Evolutionary conservation across 2,888 invertebrate genomes (phyloP).

Genomic region (Arctia plantaginis): DNA sequence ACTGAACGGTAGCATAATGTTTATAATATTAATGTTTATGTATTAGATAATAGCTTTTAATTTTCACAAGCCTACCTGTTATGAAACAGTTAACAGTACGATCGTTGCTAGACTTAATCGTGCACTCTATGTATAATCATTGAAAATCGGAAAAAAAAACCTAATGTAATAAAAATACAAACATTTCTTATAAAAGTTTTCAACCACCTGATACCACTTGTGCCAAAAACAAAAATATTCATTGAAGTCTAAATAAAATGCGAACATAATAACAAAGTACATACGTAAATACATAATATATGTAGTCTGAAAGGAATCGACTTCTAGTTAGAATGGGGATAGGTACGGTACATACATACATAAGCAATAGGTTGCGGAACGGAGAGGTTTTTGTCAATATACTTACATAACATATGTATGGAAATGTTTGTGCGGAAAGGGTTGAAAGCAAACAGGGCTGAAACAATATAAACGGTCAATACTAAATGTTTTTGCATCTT

Average conservation of each 20-base stretch:
- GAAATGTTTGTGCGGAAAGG: constrained; percentile 41
- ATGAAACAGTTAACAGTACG: neutral
- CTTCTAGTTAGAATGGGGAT: constrained; percentile 34
- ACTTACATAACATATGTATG: constrained; percentile 44
- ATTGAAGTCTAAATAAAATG: constrained; percentile 23
- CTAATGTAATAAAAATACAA: neutral
- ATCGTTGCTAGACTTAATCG: neutral
- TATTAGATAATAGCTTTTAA: no score
- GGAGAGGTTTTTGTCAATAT: constrained; percentile 44
- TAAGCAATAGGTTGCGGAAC: constrained; percentile 34
- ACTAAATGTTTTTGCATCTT: constrained; percentile 41
- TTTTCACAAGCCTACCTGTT: no score
- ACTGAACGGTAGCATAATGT: no score
- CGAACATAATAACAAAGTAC: constrained; percentile 25
- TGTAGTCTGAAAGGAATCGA: constrained; percentile 30
- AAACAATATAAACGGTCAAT: constrained; percentile 45
- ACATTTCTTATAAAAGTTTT: neutral
- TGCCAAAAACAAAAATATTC: constrained; percentile 15
- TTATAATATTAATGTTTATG: no score
- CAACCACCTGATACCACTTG: neutral
- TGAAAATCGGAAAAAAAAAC: neutral
- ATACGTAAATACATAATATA: constrained; percentile 27
- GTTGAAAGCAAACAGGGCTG: constrained; percentile 32
- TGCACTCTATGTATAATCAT: neutral
- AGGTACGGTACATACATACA: constrained; percentile 30